Evolutionary conservation across 2,113 vertebrate genomes (phyloP).

Genomic region (Gila orcuttii): DNA sequence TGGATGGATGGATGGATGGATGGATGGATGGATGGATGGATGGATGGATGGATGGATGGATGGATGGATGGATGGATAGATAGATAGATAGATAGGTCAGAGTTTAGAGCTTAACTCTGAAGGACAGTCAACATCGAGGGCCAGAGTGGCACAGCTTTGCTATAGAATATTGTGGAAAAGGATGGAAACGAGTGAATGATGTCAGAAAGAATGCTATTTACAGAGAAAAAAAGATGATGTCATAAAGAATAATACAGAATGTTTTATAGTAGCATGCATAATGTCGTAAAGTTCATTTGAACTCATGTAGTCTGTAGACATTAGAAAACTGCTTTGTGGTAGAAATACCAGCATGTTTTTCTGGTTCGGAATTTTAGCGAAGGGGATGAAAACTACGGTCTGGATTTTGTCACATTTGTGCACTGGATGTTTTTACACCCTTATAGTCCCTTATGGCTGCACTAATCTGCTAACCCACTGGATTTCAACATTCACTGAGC

Average conservation of each 20-base stretch:
- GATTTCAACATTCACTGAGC: slow-evolving; percentile 3
- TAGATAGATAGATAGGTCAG: no score
- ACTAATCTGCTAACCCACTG: slow-evolving; percentile 23
- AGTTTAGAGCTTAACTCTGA: neutral
- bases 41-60: no score
- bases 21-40: no score
- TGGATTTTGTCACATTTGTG: slow-evolving; percentile 15
- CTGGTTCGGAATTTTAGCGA: neutral
- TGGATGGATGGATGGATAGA: no score
- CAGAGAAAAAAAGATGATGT: neutral
- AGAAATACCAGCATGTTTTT: neutral
- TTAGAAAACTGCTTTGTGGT: slow-evolving; percentile 9
- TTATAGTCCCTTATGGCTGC: neutral
- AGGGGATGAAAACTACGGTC: neutral
- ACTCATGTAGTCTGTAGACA: neutral
- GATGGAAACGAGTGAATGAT: neutral
- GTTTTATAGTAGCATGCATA: neutral
- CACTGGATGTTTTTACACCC: slow-evolving; percentile 22
- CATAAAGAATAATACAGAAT: neutral
- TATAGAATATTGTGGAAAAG: neutral
- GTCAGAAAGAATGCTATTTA: neutral
- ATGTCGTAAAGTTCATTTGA: neutral
- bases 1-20: no score
- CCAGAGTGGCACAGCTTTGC: neutral
- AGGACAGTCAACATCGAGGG: neutral